Evolutionary conservation across 2,797 vertebrate genomes (phyloP), one percentile per base, ranked within the genome.

Genomic region (Falco naumanni): DNA sequence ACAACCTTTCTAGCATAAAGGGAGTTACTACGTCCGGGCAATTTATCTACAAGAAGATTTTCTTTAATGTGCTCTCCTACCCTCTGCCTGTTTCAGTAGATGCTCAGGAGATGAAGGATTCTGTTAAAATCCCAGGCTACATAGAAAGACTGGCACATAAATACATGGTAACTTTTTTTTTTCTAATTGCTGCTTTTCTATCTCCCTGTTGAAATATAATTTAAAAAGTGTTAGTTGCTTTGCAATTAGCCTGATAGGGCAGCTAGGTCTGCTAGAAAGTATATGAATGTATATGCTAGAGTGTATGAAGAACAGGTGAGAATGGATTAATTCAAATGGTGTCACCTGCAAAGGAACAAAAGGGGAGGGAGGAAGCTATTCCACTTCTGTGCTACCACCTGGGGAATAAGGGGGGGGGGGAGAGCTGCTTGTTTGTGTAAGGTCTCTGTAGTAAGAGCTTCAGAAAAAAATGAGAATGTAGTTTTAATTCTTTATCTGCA

Each of bases 131-230:
- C 59, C 60, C 95, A 50, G 98, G 96, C 84, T 94, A 82, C 16
- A 11, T 98, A 94, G 98, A 98, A 57, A 98, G 95, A 78, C 97
- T 98, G 86, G 97, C 98, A 66, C 95, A 37, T 78, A 98, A 97
- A 95, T 98, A 98, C 93, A 98, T 98, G 99, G 99, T 99, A 97
- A 96, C 10, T 45, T 60, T 43, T 45, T 60, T 37, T 19, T 60
- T 88, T 60, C 7, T 48, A 70, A 70, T 34, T 79, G 45, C 50
- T 81, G 10, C 43, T 87, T 61, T 8, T 87, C 18, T 66, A 4
- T 31, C 4, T 82, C 7, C 16, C 8, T 11, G 0, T 29, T 66
- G 47, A 66, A 87, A 48, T 26, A 10, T 2, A 39, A 13, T 43
- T 76, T 39, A 51, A 79, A 31, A 34, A 41, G 50, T 12, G 19